Percentiles rank a stretch among this genome's conserved stretches.
Conservation (phyloP, 2,797 vertebrate genomes). For the Myotis pilosus region DNA sequence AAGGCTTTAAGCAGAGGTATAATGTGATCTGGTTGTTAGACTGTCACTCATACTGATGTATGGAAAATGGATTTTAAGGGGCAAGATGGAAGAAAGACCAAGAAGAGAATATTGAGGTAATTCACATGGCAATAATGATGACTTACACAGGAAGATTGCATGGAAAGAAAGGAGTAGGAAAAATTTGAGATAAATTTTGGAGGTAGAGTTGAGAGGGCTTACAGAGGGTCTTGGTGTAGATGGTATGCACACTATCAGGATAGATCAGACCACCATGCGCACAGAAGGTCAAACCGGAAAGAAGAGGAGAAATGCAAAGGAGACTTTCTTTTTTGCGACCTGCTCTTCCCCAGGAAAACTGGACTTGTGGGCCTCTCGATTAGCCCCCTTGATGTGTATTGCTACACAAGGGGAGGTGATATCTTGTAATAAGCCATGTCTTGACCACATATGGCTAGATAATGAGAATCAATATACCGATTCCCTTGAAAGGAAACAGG, state of each 20-base stretch:
- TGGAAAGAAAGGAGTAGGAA: not conserved
- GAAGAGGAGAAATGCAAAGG: not conserved
- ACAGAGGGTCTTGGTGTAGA: not conserved
- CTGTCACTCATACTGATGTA: fast-evolving
- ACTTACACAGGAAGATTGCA: not conserved
- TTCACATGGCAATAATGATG: not conserved
- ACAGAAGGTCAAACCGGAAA: not conserved
- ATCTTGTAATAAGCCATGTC: not conserved
- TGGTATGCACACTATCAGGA: not conserved
- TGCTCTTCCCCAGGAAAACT: not conserved
- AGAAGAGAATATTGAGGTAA: not conserved
- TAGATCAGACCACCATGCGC: not conserved
- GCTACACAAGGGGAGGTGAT: not conserved
- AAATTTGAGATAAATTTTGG: not conserved
- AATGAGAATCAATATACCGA: constrained; percentile 66
- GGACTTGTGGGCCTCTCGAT: not conserved
- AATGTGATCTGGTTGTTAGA: not conserved
- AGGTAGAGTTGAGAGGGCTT: not conserved
- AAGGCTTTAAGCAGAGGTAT: not conserved
- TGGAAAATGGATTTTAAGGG: not conserved
- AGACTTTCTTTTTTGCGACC: not conserved
- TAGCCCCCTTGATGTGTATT: not conserved
- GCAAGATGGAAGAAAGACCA: not conserved
- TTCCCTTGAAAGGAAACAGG: constrained; percentile 52
- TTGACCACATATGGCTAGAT: constrained; percentile 17